Percentiles rank a stretch among this genome's conserved stretches.
These are phyloP conservation scores for Falco rusticolus DNA, from an alignment of 2,797 vertebrate genomes.

Conservation along the genomic window DNA sequence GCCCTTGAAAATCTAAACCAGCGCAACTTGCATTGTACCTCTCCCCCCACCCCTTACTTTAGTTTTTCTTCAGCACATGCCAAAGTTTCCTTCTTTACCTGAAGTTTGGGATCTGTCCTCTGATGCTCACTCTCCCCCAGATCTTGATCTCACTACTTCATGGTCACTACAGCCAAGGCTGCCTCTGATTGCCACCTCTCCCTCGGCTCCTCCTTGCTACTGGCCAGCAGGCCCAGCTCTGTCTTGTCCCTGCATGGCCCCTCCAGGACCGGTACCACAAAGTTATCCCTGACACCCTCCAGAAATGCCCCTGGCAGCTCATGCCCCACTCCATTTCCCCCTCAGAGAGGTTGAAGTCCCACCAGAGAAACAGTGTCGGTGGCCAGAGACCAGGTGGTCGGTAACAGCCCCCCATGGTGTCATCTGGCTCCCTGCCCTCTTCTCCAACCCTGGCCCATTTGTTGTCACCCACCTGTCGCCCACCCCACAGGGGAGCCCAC, in stretches of 20 bases:
- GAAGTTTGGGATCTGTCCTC: background rate
- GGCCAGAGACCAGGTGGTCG: background rate
- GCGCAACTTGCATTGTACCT: too few relatives aligned
- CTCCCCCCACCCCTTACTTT: fast-evolving
- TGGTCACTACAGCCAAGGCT: background rate
- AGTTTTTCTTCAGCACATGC: background rate
- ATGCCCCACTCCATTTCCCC: background rate
- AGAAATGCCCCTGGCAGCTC: fast-evolving
- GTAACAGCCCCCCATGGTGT: fast-evolving
- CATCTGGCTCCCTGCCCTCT: background rate
- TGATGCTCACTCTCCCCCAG: background rate
- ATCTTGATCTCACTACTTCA: background rate
- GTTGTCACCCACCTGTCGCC: fast-evolving
- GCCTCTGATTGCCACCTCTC: background rate
- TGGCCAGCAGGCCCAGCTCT: background rate
- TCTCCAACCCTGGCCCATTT: background rate
- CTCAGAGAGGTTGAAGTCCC: background rate
- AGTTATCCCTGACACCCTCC: background rate
- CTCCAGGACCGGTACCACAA: background rate
- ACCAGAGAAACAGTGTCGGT: background rate
- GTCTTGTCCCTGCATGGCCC: background rate
- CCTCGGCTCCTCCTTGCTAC: background rate
- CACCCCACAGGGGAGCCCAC: background rate
- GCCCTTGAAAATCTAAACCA: background rate
- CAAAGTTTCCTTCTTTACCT: background rate